Evolutionary conservation across 2,113 vertebrate genomes (phyloP).

Genomic region (Danio rerio): DNA sequence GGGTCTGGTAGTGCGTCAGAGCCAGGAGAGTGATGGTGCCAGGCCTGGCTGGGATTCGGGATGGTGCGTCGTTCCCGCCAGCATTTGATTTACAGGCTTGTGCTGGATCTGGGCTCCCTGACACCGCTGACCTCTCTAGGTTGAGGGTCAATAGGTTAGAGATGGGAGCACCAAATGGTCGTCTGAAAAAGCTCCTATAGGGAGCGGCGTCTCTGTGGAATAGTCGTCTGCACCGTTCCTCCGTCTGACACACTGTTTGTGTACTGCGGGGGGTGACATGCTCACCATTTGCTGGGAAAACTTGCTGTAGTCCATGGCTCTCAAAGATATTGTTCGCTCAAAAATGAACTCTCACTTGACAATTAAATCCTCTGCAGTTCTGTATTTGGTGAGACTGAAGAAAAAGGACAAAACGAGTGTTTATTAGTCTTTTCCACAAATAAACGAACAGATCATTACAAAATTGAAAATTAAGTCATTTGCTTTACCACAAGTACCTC

Average conservation of each 20-base stretch:
- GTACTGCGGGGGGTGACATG: conserved; percentile 37
- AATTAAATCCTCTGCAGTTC: too few relatives aligned
- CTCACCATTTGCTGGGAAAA: conserved; percentile 53
- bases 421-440: too few relatives aligned
- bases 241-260: conserved; percentile 52
- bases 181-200: conserved; percentile 68
- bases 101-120: conserved; percentile 65
- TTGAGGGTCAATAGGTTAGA: conserved; percentile 67
- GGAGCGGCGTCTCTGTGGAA: conserved; percentile 67
- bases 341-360: too few relatives aligned
- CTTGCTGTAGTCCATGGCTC: too few relatives aligned
- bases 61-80: conserved; percentile 71
- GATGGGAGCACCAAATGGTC: conserved; percentile 73
- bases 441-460: too few relatives aligned
- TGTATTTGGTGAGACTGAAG: too few relatives aligned
- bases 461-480: too few relatives aligned
- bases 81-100: conserved; percentile 73
- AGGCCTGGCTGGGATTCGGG: conserved; percentile 73
- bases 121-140: conserved; percentile 73
- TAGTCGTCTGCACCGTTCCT: conserved; percentile 58
- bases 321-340: too few relatives aligned
- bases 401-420: too few relatives aligned
- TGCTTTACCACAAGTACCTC: too few relatives aligned
- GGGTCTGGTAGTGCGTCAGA: conserved; percentile 71
- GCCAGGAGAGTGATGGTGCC: conserved; percentile 72